Evolutionary conservation across 2,888 invertebrate species (phyloP).

Genomic region (Ditylenchus weischeri): DNA sequence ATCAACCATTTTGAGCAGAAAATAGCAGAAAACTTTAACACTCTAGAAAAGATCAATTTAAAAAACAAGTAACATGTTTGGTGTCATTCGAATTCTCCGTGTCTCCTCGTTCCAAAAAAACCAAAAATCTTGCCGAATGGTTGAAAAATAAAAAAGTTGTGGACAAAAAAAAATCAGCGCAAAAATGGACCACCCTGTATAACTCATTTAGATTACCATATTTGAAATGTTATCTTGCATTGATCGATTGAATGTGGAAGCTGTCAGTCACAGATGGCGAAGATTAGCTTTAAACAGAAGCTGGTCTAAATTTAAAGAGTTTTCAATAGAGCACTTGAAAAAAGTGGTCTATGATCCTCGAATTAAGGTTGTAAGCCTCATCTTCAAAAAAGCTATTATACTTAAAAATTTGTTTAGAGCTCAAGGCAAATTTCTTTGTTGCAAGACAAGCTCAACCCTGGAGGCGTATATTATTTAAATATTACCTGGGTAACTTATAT

Average conservation of each 20-base stretch:
- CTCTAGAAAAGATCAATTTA: too few relatives aligned
- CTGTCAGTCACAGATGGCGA: constrained; percentile 5
- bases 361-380: neutral
- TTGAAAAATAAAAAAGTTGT: too few relatives aligned
- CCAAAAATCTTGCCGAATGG: too few relatives aligned
- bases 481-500: neutral
- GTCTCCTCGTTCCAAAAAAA: too few relatives aligned
- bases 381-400: neutral
- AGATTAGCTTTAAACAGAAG: constrained; percentile 2
- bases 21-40: too few relatives aligned
- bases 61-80: too few relatives aligned
- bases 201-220: neutral
- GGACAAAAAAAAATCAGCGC: too few relatives aligned
- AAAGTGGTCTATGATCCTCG: neutral
- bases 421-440: neutral
- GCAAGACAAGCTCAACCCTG: neutral
- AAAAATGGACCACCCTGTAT: too few relatives aligned
- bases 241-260: constrained; percentile 3
- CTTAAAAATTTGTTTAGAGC: neutral
- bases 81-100: too few relatives aligned
- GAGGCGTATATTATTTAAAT: constrained; percentile 3
- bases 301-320: neutral
- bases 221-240: constrained; percentile 4
- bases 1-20: too few relatives aligned
- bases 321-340: neutral